Evolutionary conservation across 2,113 vertebrate species (phyloP), one percentile per base, ranked within the genome.

Genomic region (Zosterops pallidus): DNA sequence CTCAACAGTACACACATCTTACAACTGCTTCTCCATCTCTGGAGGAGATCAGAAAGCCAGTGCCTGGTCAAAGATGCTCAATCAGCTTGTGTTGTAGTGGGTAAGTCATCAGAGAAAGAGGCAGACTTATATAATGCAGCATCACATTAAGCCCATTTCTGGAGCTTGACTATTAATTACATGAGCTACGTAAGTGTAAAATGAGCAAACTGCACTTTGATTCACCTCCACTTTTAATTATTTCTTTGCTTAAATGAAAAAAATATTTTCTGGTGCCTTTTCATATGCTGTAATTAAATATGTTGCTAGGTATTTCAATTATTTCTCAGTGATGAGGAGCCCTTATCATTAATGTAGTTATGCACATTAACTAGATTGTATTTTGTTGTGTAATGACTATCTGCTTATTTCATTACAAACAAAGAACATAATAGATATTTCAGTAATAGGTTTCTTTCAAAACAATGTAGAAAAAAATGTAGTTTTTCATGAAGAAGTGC

Each of bases 351-450:
- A 62, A 92, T 0, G 8, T n/a, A 59, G 42, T 83, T 83, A 95
- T 15, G n/a, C 46, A 84, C 86, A 93, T 92, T 95, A 94, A 81
- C 53, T 88, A 86, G 64, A 86, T 86, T 91, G 49, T 83, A 56
- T 95, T 96, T 94, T 91, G 75, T 82, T 90, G 49, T 84, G 81
- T 75, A 91, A 94, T 53, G 13, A 78, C 10, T 63, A 94, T 78
- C 71, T 59, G 29, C 20, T 91, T 91, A 92, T 89, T 65, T 78
- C 62, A 55, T 70, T 87, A 89, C 70, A 91, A 93, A 80, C 33
- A 86, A 90, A 78, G 19, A 89, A 71, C 5, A 65, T 9, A 70
- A 62, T 1, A 63, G 23, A 75, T 86, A 91, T 47, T 76, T 92
- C 29, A 62, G 39, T 84, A 91, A 69, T 2, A 56, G 14, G 41